phyloP scores from a whole-genome alignment of 2,888 invertebrate genomes.

The Neoaliturus tenellus region DNA sequence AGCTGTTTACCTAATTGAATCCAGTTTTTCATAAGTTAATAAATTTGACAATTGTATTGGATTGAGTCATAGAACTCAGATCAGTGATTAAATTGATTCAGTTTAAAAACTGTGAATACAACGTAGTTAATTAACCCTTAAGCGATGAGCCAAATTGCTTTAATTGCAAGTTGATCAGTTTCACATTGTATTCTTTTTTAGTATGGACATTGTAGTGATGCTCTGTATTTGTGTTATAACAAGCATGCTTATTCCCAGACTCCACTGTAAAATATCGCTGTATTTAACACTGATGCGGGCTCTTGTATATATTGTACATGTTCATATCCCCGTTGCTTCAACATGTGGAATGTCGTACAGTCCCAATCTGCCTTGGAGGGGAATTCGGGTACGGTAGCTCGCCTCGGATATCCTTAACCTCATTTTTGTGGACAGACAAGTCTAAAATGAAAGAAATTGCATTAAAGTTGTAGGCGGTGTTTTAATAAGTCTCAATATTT shows the following conservation, averaged over 20 bases:
- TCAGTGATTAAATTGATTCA: too few relatives aligned
- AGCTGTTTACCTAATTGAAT: too few relatives aligned
- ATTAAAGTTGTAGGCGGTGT: not conserved
- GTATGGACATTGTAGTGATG: not conserved
- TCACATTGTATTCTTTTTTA: not conserved
- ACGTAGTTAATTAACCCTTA: too few relatives aligned
- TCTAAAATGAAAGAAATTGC: not conserved
- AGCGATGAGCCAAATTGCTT: too few relatives aligned
- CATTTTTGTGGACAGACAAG: slow-evolving; percentile 46
- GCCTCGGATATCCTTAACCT: slow-evolving; percentile 12
- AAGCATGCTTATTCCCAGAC: slow-evolving; percentile 41
- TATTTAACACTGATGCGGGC: slow-evolving; percentile 40
- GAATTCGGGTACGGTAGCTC: slow-evolving; percentile 64
- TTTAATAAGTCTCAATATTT: not conserved
- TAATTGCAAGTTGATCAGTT: too few relatives aligned
- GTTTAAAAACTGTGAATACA: too few relatives aligned
- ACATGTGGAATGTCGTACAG: slow-evolving; percentile 79
- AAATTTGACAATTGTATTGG: too few relatives aligned
- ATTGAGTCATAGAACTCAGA: too few relatives aligned
- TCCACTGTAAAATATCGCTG: slow-evolving; percentile 49
- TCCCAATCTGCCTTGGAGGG: slow-evolving; percentile 77
- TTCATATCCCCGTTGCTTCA: slow-evolving; percentile 12
- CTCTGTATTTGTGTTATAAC: slow-evolving; percentile 25
- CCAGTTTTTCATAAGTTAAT: too few relatives aligned
- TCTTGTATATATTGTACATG: slow-evolving; percentile 58